Evolutionary conservation across 1,140 invertebrate species (phyloP).

Genomic region (Drosophila sechellia): DNA sequence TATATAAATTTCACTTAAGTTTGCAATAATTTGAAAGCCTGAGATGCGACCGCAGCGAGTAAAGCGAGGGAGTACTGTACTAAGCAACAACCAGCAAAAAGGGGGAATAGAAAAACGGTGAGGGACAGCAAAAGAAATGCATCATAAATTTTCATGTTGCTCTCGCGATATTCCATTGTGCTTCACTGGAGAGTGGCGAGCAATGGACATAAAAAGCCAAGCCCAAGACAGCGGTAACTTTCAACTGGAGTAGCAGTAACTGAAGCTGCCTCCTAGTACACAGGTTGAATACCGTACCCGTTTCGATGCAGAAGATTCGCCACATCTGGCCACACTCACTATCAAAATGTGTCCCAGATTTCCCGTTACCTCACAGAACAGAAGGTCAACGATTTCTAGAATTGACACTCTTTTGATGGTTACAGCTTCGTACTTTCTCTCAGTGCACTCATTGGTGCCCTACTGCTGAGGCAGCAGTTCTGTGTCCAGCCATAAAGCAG

Average conservation of each 20-base stretch:
- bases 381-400: not conserved
- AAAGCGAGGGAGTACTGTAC: conserved; percentile 47
- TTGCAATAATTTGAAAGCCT: conserved; percentile 62
- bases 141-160: conserved; percentile 81
- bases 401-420: not conserved
- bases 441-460: conserved; percentile 18
- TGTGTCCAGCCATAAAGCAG: conserved; percentile 77
- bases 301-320: not conserved
- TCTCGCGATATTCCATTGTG: conserved; percentile 80
- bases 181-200: conserved; percentile 26
- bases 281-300: not conserved
- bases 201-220: conserved; percentile 62
- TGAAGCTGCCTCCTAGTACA: conserved; percentile 23
- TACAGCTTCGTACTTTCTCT: not conserved
- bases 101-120: not conserved
- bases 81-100: not conserved
- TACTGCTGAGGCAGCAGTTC: conserved; percentile 64
- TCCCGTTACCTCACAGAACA: too few relatives aligned
- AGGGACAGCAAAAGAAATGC: conserved; percentile 53
- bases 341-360: not conserved
- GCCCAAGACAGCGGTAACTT: conserved; percentile 68
- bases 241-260: conserved; percentile 48
- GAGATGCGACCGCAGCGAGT: conserved; percentile 41
- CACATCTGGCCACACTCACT: not conserved
- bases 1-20: conserved; percentile 73